phyloP scores from a whole-genome alignment of 1,140 invertebrate species.

The Proales similis region DNA sequence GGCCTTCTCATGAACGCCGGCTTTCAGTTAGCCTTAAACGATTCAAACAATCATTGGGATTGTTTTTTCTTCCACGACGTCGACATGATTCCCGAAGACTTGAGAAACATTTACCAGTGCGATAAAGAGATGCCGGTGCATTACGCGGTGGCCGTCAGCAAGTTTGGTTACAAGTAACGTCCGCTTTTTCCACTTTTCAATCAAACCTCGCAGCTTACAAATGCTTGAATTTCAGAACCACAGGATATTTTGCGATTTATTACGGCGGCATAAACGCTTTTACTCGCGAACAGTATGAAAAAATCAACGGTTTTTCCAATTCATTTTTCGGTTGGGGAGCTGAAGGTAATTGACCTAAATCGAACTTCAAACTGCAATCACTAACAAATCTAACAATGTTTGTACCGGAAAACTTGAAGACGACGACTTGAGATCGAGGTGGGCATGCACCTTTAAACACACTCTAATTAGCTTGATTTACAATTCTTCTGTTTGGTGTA shows the following conservation, averaged over 20 bases:
- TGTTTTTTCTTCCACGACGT: constrained; percentile 40
- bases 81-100: constrained; percentile 41
- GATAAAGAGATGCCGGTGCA: constrained; percentile 43
- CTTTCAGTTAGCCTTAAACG: constrained; percentile 66
- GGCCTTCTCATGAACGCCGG: constrained; percentile 71
- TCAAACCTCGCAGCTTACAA: too few species aligned
- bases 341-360: too few species aligned
- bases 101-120: constrained; percentile 40
- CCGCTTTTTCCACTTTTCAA: background rate
- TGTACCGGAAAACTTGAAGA: too few species aligned
- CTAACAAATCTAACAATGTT: too few species aligned
- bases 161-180: constrained; percentile 24
- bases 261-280: constrained; percentile 37
- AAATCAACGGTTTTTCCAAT: constrained; percentile 37
- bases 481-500: too few species aligned
- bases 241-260: background rate
- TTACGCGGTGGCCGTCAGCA: constrained; percentile 25
- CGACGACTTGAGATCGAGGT: too few species aligned
- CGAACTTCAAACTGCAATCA: too few species aligned
- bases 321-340: constrained; percentile 39
- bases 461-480: too few species aligned
- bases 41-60: constrained; percentile 49
- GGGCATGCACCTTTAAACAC: too few species aligned
- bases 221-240: background rate
- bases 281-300: background rate